Percentiles rank a stretch among this genome's conserved stretches.
Evolutionary conservation across 2,113 vertebrate species (phyloP).

Genomic region (Sturnira hondurensis): DNA sequence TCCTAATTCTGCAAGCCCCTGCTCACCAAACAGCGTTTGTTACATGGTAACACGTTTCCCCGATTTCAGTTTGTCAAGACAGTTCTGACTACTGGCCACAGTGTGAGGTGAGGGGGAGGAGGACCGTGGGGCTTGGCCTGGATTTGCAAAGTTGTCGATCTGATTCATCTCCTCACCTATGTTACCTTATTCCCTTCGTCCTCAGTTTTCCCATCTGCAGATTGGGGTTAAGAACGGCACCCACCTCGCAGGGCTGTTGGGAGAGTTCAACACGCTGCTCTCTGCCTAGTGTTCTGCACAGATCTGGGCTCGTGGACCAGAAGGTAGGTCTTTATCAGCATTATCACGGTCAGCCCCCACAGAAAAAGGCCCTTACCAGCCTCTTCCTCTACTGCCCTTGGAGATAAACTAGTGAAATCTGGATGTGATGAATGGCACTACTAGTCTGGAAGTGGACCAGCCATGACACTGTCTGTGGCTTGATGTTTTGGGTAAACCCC

Average conservation of each 20-base stretch:
- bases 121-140: neutral
- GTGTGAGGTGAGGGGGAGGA: no score
- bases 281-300: no score
- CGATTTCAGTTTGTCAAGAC: neutral
- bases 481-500: neutral
- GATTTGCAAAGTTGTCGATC: neutral
- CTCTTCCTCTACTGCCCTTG: neutral
- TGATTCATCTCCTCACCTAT: neutral
- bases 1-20: neutral
- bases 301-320: neutral
- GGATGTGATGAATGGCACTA: rapidly evolving
- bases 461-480: neutral
- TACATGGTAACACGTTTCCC: no score
- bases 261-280: neutral
- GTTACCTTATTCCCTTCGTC: no score
- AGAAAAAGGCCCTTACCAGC: rapidly evolving
- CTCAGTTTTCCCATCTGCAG: no score
- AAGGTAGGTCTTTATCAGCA: rapidly evolving
- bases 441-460: neutral
- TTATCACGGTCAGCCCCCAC: neutral
- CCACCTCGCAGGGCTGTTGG: rapidly evolving
- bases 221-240: no score
- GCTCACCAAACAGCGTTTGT: neutral
- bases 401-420: no score
- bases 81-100: no score